Conservation (phyloP, 2,113 vertebrate species). For the Takifugu flavidus region DNA sequence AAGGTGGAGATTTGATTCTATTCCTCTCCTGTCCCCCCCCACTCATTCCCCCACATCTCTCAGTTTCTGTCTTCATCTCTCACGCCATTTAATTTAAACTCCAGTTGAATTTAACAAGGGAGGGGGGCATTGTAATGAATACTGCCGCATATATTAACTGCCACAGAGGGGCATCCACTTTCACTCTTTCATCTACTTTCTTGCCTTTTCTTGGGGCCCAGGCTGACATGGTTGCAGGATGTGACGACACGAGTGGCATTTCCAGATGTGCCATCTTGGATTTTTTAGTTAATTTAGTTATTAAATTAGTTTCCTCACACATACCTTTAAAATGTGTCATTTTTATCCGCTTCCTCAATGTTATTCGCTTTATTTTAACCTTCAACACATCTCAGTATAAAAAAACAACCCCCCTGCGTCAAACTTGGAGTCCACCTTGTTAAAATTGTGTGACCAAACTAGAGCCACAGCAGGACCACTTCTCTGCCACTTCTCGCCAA, state of each 20-base stretch:
- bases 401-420: neutral
- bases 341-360: too few relatives aligned
- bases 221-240: constrained; percentile 12
- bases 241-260: neutral
- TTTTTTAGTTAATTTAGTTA: too few relatives aligned
- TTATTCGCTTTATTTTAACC: too few relatives aligned
- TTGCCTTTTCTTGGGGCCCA: constrained; percentile 17
- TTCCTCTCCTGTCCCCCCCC: constrained; percentile 1
- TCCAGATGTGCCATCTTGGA: too few relatives aligned
- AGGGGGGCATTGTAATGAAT: constrained; percentile 52
- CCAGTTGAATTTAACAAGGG: constrained; percentile 40
- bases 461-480: constrained; percentile 50
- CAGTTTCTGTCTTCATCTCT: constrained; percentile 27
- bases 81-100: constrained; percentile 55
- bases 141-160: constrained; percentile 47
- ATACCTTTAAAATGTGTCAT: too few relatives aligned
- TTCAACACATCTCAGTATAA: neutral
- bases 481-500: constrained; percentile 44
- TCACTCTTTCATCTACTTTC: constrained; percentile 40
- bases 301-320: too few relatives aligned
- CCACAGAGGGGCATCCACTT: constrained; percentile 50
- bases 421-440: neutral
- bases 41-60: constrained; percentile 1
- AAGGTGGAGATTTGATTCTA: constrained; percentile 18
- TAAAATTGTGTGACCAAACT: constrained; percentile 15